Percentiles rank a stretch among this genome's conserved stretches.
Evolutionary conservation across 2,888 invertebrate species (phyloP).

Genomic region (Pharmacophagus antenor): DNA sequence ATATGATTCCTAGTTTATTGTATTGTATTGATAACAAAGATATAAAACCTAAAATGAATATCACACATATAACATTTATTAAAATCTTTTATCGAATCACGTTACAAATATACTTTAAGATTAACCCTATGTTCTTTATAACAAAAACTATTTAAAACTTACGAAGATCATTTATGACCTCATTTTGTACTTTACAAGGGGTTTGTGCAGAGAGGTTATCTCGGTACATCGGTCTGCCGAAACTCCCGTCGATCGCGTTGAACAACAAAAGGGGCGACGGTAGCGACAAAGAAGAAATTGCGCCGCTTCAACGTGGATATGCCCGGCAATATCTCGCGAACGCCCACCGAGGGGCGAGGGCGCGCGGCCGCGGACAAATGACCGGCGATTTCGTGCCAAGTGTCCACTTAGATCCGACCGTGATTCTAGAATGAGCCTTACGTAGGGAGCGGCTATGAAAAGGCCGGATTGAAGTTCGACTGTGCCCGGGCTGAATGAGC

Average conservation of each 20-base stretch:
- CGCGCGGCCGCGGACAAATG: constrained; percentile 24
- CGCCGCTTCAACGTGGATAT: constrained; percentile 17
- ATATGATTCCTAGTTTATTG: too few relatives aligned
- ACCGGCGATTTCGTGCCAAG: constrained; percentile 25
- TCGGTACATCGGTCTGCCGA: not conserved
- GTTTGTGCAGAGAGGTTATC: not conserved
- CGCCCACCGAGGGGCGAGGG: constrained; percentile 28
- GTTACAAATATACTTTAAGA: too few relatives aligned
- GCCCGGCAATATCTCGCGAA: constrained; percentile 30
- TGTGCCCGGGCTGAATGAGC: constrained; percentile 23
- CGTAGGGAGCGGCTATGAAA: constrained; percentile 21
- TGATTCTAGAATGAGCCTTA: constrained; percentile 25
- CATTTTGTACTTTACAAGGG: not conserved
- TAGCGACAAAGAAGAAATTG: constrained; percentile 31
- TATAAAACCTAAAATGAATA: too few relatives aligned
- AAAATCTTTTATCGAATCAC: too few relatives aligned
- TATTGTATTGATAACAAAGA: too few relatives aligned
- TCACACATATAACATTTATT: too few relatives aligned
- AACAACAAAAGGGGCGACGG: constrained; percentile 12
- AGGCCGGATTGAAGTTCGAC: constrained; percentile 26
- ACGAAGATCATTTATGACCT: too few relatives aligned
- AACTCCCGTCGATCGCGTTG: constrained; percentile 12
- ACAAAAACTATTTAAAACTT: too few relatives aligned
- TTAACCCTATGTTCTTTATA: too few relatives aligned
- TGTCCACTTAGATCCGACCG: constrained; percentile 21